These are phyloP conservation scores for Machimus rusticus DNA, from an alignment of 2,888 invertebrate species.

Conservation along the genomic window DNA sequence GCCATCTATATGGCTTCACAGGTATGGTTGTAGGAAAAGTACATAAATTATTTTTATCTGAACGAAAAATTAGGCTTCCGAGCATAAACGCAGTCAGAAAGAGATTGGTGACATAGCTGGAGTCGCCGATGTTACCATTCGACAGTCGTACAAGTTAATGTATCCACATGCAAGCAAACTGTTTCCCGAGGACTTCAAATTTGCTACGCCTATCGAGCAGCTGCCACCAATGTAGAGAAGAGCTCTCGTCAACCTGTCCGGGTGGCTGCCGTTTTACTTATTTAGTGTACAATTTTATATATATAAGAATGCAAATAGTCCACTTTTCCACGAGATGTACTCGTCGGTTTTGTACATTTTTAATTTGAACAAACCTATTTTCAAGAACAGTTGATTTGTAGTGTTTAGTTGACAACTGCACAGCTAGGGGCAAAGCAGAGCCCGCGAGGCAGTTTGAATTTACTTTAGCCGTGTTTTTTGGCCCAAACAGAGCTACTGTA, in stretches of 20 bases:
- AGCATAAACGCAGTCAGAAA: constrained; percentile 94
- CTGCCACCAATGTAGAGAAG: constrained; percentile 79
- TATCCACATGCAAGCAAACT: constrained; percentile 90
- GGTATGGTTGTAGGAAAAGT: constrained; percentile 61
- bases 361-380: background rate
- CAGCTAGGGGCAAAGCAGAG: background rate
- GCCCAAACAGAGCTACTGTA: background rate
- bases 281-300: constrained; percentile 1
- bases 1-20: constrained; percentile 99
- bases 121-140: constrained; percentile 96
- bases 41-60: background rate
- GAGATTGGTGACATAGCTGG: constrained; percentile 99
- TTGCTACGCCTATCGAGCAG: constrained; percentile 92
- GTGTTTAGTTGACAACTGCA: background rate
- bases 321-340: background rate
- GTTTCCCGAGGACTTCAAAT: constrained; percentile 96
- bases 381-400: background rate
- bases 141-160: constrained; percentile 97
- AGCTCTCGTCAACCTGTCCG: background rate
- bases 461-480: background rate
- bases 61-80: constrained; percentile 74
- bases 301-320: background rate
- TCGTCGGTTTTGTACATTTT: constrained; percentile 13
- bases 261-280: background rate
- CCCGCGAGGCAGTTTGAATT: background rate